A percentile compares a stretch with the other conserved stretches of the same genome.
These are phyloP conservation scores for Anser brachyrhynchus DNA, from an alignment of 2,113 vertebrate species.

Conservation along the genomic window DNA sequence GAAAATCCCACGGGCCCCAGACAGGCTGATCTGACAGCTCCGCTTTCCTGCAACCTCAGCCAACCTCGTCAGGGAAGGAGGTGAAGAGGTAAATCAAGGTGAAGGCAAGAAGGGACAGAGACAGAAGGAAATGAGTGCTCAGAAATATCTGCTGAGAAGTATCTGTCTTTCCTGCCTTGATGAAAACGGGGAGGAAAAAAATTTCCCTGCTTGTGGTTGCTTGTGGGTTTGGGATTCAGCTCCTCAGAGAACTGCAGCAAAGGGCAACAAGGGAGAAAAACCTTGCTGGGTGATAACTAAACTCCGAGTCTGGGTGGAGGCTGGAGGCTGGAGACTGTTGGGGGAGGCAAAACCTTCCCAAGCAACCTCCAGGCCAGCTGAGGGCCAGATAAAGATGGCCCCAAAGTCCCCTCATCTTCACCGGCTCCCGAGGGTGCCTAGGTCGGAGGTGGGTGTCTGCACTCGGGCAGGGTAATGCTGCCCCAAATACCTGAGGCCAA, in stretches of 20 bases:
- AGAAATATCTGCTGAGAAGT: not conserved
- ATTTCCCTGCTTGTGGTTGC: not conserved
- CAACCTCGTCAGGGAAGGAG: conserved; percentile 27
- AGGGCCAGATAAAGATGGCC: not conserved
- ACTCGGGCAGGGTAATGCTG: not conserved
- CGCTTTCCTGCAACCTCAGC: not conserved
- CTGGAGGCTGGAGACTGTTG: not conserved
- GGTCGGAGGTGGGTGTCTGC: not conserved
- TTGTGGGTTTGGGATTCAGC: not conserved
- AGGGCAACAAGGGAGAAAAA: not conserved
- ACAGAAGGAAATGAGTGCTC: not conserved
- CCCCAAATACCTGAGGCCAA: not conserved
- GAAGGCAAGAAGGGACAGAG: conserved; percentile 48
- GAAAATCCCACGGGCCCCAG: not conserved
- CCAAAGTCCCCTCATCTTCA: not conserved
- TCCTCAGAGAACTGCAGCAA: not conserved
- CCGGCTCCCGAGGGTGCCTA: not conserved
- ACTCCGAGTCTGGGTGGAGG: not conserved
- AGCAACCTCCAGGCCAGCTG: not conserved
- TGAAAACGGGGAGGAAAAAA: not conserved
- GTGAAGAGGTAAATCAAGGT: conserved; percentile 23
- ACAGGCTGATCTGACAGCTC: not conserved
- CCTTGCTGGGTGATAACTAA: not conserved
- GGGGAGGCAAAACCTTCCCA: not conserved
- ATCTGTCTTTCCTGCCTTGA: not conserved